Base-by-base conservation (phyloP, 1,140 invertebrate genomes). In the Mercenaria mercenaria region DNA sequence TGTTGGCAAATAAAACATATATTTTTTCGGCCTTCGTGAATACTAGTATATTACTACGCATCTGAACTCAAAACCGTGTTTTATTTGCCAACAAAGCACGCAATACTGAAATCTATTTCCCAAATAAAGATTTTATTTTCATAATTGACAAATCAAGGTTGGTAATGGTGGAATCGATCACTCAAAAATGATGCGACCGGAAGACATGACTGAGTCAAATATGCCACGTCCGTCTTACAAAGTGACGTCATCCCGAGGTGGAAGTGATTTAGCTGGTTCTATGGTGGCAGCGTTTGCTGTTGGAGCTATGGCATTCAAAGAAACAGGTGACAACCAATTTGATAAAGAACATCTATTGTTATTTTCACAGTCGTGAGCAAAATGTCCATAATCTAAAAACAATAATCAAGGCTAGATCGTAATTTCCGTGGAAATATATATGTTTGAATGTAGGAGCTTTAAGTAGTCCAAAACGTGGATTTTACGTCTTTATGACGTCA, bases 261-360 rank as follows among this genome's bases (percentile, higher is more conserved):
- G 97, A 56, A 97, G 97, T 20, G 97, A 97, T 92, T 91, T 97
- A 11, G 97, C 97, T 11, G 97, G 96, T 0, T 97, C 97, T 93
- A 97, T 97, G 4, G 96, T 97, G 2, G 97, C 97, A 0, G 97
- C 97, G 4, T 93, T 97, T 13, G 96, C 97, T 3, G 96, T 95
- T 1, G 97, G 97, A 0, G 94, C 96, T 52, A 96, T 96, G 41
- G 96, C 97, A 20, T 96, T 97, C 2, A 97, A 97, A 86, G 93
- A 76, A 72, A 86, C 47, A 52, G 92, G 93, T 94, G 79, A 34
- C n/a, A n/a, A n/a, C n/a, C 15, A 26, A 6, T 34, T 69, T 26
- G 0, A 26, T 29, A 69, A 1, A 1, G 18, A 69, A 69, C 2
- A 2, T n/a, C n/a, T n/a, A n/a, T n/a, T n/a, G n/a, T n/a, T n/a